These are phyloP conservation scores for Eidolon dupreanum DNA, from an alignment of 2,797 vertebrate species.

Conservation along the genomic window DNA sequence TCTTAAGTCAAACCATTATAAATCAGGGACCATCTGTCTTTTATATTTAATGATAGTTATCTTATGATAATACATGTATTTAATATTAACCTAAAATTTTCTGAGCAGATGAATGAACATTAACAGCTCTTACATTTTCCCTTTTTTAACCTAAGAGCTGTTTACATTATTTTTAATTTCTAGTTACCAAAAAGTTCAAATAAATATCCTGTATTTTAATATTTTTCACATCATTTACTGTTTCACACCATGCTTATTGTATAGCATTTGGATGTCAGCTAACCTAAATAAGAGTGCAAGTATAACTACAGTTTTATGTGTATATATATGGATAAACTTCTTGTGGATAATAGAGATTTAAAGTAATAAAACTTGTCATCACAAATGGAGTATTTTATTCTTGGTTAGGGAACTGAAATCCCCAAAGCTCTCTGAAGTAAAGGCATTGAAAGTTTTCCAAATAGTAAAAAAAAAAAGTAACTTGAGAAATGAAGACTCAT, in stretches of 20 bases:
- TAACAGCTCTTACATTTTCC: background rate
- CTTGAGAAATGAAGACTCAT: constrained; percentile 48
- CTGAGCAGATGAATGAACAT: background rate
- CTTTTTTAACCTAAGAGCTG: background rate
- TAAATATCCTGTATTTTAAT: constrained; percentile 3
- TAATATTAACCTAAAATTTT: background rate
- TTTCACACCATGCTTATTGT: background rate
- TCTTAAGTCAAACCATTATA: background rate
- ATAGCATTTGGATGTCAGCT: background rate
- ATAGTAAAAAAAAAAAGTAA: background rate
- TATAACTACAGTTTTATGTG: background rate
- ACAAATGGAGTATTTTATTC: background rate
- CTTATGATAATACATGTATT: background rate
- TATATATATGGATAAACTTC: background rate
- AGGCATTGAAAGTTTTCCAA: background rate
- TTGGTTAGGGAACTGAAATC: constrained; percentile 21
- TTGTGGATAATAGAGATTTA: background rate
- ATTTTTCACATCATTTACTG: background rate
- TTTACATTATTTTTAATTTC: background rate
- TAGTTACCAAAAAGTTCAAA: background rate
- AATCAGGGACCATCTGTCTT: background rate
- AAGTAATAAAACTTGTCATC: background rate
- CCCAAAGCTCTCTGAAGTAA: background rate
- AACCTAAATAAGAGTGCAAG: background rate
- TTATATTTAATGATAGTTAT: background rate